Evolutionary conservation across 2,797 vertebrate genomes (phyloP).

Genomic region (Siniperca undulata): DNA sequence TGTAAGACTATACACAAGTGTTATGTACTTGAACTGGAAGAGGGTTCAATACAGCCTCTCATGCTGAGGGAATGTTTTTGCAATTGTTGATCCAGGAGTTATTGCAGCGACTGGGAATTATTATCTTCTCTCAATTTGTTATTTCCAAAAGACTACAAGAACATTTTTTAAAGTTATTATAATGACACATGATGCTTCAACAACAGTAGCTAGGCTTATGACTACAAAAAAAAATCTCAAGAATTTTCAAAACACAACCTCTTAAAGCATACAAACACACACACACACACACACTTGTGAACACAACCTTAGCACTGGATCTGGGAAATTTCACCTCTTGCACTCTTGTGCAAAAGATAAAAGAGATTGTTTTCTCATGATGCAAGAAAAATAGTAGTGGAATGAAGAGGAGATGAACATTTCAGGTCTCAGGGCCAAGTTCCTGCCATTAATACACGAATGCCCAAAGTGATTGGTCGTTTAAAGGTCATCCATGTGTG

Average conservation of each 20-base stretch:
- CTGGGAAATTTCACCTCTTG: conserved; percentile 64
- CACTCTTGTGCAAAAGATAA: conserved; percentile 39
- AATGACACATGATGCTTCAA: conserved; percentile 24
- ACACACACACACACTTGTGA: neutral
- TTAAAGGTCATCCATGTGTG: conserved; percentile 73
- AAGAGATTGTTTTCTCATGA: conserved; percentile 36
- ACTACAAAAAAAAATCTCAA: conserved; percentile 9
- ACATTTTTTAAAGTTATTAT: conserved; percentile 16
- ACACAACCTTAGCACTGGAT: neutral
- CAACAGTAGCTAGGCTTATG: conserved; percentile 15
- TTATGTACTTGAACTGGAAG: neutral
- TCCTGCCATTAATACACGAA: conserved; percentile 68
- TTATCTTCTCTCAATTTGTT: conserved; percentile 12
- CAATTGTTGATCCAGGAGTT: neutral
- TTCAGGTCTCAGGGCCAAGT: conserved; percentile 62
- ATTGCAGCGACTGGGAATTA: neutral
- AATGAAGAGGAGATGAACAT: conserved; percentile 58
- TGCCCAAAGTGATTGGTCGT: conserved; percentile 64
- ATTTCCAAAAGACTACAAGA: conserved; percentile 16
- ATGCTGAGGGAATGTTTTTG: conserved; percentile 7
- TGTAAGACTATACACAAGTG: neutral
- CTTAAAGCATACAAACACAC: conserved; percentile 7
- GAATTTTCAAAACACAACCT: conserved; percentile 7
- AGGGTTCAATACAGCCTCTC: neutral
- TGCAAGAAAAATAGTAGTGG: conserved; percentile 51